These are phyloP conservation scores for Loris lydekkerianus DNA, from an alignment of 2,797 vertebrate species.

Conservation along the genomic window DNA sequence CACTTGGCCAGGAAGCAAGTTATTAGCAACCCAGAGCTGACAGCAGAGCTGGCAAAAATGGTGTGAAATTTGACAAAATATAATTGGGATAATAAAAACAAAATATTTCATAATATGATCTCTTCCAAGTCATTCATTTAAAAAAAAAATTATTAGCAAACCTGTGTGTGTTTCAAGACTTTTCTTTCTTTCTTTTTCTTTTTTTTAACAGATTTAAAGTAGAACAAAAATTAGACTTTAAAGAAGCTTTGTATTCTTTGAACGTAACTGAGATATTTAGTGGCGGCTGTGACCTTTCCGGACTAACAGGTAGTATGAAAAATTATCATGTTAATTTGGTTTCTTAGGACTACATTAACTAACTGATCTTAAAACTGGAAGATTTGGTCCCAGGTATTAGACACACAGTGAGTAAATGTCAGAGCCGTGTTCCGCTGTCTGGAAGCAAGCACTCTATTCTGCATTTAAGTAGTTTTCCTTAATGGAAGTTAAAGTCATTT, in stretches of 20 bases:
- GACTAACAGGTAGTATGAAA: conserved; percentile 86
- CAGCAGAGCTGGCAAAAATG: not conserved
- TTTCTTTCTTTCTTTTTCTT: conserved; percentile 20
- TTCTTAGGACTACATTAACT: conserved; percentile 59
- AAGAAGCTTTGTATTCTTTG: conserved; percentile 81
- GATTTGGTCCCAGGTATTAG: not conserved
- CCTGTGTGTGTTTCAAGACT: not conserved
- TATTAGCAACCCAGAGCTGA: not conserved
- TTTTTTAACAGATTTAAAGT: conserved; percentile 85
- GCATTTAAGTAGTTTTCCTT: conserved; percentile 23
- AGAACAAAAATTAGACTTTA: conserved; percentile 86
- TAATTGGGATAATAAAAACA: conserved; percentile 35
- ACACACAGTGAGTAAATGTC: not conserved
- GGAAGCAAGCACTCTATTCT: conserved; percentile 43
- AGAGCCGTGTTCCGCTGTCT: not conserved
- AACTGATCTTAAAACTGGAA: conserved; percentile 52
- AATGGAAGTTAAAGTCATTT: conserved; percentile 45
- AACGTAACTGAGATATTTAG: conserved; percentile 87
- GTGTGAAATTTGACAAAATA: conserved; percentile 33
- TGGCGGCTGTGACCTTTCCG: conserved; percentile 86
- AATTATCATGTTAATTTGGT: conserved; percentile 67
- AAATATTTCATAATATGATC: conserved; percentile 34
- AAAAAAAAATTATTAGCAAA: not conserved
- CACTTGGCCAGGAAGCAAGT: conserved; percentile 19
- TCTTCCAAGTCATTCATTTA: not conserved